Conservation (phyloP, 2,113 vertebrate genomes). For the Brienomyrus brachyistius region DNA sequence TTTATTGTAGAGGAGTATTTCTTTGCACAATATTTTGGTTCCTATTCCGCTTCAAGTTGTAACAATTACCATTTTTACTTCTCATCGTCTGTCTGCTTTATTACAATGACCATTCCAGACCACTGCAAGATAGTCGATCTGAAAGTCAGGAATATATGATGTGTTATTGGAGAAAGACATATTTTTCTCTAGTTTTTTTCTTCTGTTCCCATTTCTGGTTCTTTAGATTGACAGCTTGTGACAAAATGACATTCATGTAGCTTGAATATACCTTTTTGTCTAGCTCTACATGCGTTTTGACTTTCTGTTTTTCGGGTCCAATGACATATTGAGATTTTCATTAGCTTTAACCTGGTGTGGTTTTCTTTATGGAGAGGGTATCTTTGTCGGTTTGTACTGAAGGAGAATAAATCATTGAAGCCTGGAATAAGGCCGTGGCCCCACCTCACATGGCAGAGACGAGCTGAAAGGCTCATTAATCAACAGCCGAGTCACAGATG, state of each 20-base stretch:
- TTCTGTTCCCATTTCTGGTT: background rate
- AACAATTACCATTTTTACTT: conserved; percentile 28
- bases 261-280: conserved; percentile 84
- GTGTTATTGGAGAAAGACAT: conserved; percentile 51
- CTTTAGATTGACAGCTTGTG: conserved; percentile 58
- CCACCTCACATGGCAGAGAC: conserved; percentile 77
- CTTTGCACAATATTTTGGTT: background rate
- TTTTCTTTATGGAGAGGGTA: conserved; percentile 61
- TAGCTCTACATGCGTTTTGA: conserved; percentile 71
- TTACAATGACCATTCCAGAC: conserved; percentile 39
- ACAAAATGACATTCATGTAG: conserved; percentile 74
- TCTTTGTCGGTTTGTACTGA: conserved; percentile 70
- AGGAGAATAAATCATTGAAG: conserved; percentile 81
- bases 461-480: conserved; percentile 98
- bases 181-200: conserved; percentile 34
- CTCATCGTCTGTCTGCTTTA: conserved; percentile 36
- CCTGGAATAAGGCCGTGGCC: conserved; percentile 82
- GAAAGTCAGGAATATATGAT: conserved; percentile 52
- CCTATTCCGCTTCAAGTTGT: background rate
- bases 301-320: conserved; percentile 62
- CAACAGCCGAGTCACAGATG: conserved; percentile 89
- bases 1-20: background rate
- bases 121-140: conserved; percentile 44
- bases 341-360: conserved; percentile 81
- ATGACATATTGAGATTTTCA: conserved; percentile 87